Percentiles rank a stretch among this genome's conserved stretches.
Evolutionary conservation across 2,797 vertebrate species (phyloP).

Genomic region (Setipinna tenuifilis): DNA sequence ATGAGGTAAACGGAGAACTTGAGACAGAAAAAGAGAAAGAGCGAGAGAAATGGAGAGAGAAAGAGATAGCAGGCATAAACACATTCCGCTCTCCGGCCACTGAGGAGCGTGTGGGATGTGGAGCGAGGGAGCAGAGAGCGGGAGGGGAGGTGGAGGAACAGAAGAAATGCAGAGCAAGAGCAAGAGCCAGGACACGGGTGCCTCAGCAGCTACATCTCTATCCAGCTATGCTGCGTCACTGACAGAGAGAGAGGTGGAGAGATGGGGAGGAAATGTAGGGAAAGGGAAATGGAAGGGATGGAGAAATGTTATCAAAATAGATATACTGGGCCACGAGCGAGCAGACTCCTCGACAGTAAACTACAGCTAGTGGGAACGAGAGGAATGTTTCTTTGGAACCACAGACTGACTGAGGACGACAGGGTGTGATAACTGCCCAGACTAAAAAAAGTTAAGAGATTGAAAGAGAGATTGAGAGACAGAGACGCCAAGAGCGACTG

Average conservation of each 20-base stretch:
- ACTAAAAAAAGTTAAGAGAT: background rate
- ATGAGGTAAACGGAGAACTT: background rate
- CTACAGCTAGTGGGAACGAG: background rate
- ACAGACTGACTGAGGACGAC: background rate
- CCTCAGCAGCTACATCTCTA: constrained; percentile 23
- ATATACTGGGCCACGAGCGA: background rate
- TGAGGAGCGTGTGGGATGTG: constrained; percentile 64
- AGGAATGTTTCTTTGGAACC: background rate
- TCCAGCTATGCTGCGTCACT: constrained; percentile 4
- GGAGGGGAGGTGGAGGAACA: constrained; percentile 43
- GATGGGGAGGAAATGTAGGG: constrained; percentile 41
- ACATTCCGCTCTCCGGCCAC: constrained; percentile 67
- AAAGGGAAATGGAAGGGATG: constrained; percentile 37
- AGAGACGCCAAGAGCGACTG: background rate
- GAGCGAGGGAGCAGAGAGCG: constrained; percentile 41
- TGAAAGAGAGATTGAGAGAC: background rate
- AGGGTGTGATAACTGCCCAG: background rate
- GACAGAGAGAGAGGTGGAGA: constrained; percentile 15
- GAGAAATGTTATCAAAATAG: too few species aligned
- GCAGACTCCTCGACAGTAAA: background rate
- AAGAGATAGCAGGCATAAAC: constrained; percentile 55
- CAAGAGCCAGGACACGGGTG: constrained; percentile 68
- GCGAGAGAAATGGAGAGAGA: constrained; percentile 55
- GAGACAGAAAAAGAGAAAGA: constrained; percentile 27
- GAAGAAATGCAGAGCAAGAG: constrained; percentile 71